A percentile compares a stretch with the other conserved stretches of the same genome.
phyloP scores from a whole-genome alignment of 2,113 vertebrate species.

The Proterorhinus semilunaris region DNA sequence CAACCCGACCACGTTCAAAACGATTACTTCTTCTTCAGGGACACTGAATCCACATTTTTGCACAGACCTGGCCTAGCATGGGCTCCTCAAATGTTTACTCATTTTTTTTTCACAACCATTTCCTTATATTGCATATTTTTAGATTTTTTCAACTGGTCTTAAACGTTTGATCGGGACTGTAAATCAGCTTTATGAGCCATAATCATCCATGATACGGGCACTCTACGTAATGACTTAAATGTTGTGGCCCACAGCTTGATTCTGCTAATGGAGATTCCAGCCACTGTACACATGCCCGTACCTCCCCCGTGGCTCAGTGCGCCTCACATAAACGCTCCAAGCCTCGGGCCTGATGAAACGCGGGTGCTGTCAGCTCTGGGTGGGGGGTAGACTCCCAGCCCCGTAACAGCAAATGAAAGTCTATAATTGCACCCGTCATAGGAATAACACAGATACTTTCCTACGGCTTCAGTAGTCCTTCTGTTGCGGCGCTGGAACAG shows the following conservation, averaged over 20 bases:
- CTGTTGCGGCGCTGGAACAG: conserved; percentile 69
- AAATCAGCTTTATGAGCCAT: too few relatives aligned
- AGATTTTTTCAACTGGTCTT: too few relatives aligned
- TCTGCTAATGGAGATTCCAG: not conserved
- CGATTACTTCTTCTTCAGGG: too few relatives aligned
- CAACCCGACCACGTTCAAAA: too few relatives aligned
- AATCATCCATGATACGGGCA: too few relatives aligned
- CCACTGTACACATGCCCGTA: not conserved
- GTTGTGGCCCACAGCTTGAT: not conserved
- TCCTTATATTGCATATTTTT: too few relatives aligned
- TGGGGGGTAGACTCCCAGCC: conserved; percentile 59
- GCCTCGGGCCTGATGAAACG: conserved; percentile 48
- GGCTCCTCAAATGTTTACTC: too few relatives aligned
- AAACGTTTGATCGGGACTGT: too few relatives aligned
- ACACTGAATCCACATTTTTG: too few relatives aligned
- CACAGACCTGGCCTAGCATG: too few relatives aligned
- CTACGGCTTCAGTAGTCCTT: conserved; percentile 66
- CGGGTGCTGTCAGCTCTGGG: conserved; percentile 29
- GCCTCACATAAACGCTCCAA: not conserved
- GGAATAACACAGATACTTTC: conserved; percentile 52
- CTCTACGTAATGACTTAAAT: not conserved
- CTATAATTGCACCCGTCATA: conserved; percentile 61
- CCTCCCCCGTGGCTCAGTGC: not conserved
- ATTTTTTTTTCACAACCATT: too few relatives aligned
- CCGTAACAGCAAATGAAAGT: conserved; percentile 60